Conservation (phyloP, 1,140 invertebrate species). For the Brachystomella parvula region DNA sequence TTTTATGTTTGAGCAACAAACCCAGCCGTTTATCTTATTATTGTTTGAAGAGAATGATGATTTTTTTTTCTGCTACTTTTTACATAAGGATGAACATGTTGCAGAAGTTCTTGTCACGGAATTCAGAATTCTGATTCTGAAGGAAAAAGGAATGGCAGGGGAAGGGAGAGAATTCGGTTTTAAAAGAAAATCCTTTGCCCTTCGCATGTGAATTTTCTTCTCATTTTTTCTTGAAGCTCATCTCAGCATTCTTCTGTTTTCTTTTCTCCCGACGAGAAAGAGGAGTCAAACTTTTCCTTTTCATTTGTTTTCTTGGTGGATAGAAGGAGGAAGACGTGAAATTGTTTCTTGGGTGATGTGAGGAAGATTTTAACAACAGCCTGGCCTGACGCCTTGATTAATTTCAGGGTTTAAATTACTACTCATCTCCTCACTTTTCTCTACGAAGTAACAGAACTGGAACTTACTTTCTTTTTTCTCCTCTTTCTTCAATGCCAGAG, state of each 20-base stretch:
- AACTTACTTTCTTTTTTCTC: not conserved
- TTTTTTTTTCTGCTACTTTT: no score
- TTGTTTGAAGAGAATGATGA: no score
- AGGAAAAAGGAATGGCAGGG: not conserved
- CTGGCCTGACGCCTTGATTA: slow-evolving; percentile 30
- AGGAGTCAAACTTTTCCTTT: no score
- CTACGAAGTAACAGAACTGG: not conserved
- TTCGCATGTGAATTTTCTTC: not conserved
- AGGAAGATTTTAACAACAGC: slow-evolving; percentile 25
- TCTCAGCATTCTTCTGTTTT: no score
- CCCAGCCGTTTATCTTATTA: no score
- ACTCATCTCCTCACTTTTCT: slow-evolving; percentile 6
- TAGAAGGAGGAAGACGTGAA: not conserved
- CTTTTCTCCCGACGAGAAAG: no score
- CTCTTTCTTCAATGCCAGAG: slow-evolving; percentile 1
- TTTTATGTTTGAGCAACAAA: no score
- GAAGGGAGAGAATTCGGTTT: not conserved
- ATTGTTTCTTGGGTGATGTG: not conserved
- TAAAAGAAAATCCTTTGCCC: not conserved
- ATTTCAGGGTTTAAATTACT: slow-evolving; percentile 31
- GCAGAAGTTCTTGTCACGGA: no score
- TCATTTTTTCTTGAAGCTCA: not conserved
- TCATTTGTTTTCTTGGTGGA: not conserved
- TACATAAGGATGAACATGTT: no score
- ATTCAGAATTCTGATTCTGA: not conserved